Conservation (phyloP, 2,888 invertebrate species). For the Camptogramma bilineatum region DNA sequence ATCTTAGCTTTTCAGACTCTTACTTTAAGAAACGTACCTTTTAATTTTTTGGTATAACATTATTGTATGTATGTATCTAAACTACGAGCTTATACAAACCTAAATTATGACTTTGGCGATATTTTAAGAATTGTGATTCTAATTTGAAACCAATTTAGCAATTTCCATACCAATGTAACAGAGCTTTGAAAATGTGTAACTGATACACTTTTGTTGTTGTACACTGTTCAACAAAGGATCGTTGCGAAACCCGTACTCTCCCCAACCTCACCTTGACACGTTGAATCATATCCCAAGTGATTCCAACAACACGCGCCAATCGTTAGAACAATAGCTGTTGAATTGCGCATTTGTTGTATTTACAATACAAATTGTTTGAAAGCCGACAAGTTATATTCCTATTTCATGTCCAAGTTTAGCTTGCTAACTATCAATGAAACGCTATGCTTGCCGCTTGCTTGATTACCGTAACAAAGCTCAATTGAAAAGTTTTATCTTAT, state of each 20-base stretch:
- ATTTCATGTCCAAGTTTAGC: background rate
- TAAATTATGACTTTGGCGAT: too few relatives aligned
- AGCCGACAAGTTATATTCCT: background rate
- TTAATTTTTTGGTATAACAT: too few relatives aligned
- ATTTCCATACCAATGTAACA: background rate
- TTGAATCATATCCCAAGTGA: constrained; percentile 52
- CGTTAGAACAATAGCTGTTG: constrained; percentile 19
- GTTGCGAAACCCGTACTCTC: constrained; percentile 60
- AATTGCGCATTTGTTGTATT: constrained; percentile 23
- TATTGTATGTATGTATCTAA: too few relatives aligned
- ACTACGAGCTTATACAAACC: too few relatives aligned
- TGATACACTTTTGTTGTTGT: background rate
- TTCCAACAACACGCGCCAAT: constrained; percentile 27
- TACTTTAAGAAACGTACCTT: too few relatives aligned
- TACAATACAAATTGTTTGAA: constrained; percentile 5
- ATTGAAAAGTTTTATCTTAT: too few relatives aligned
- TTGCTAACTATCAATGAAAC: background rate
- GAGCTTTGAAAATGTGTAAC: background rate
- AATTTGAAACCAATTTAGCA: too few relatives aligned
- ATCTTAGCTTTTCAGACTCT: too few relatives aligned
- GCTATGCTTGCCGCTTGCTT: background rate
- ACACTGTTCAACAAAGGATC: constrained; percentile 50
- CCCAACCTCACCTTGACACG: constrained; percentile 59
- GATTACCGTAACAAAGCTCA: too few relatives aligned
- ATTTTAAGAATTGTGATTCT: too few relatives aligned